These are phyloP conservation scores for Apodemus agrarius DNA, from an alignment of 2,797 vertebrate species.

Conservation along the genomic window DNA sequence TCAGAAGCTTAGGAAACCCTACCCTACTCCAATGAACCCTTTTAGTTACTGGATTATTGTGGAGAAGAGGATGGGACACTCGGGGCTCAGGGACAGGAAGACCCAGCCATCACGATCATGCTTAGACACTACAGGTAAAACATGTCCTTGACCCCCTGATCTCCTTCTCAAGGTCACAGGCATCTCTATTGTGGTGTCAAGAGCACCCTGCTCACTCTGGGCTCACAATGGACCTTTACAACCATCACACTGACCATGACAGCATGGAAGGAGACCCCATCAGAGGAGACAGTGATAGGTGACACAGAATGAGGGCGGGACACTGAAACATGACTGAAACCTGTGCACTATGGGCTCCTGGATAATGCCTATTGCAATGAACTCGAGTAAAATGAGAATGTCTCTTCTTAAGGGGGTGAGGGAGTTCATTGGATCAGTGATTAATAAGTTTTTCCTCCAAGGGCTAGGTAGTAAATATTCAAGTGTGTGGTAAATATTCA, in stretches of 20 bases:
- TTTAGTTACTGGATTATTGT: background rate
- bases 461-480: background rate
- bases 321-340: background rate
- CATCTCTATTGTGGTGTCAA: background rate
- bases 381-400: background rate
- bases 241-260: background rate
- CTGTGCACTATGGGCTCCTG: background rate
- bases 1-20: too few relatives aligned
- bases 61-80: background rate
- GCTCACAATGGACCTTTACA: background rate
- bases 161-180: background rate
- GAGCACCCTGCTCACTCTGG: background rate
- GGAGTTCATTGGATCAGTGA: background rate
- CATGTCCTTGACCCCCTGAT: background rate
- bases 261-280: background rate
- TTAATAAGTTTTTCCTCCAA: background rate
- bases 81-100: background rate
- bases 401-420: background rate
- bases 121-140: background rate
- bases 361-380: background rate
- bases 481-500: background rate
- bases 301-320: background rate
- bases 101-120: background rate
- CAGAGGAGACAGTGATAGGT: accelerated
- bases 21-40: background rate